Evolutionary conservation across 1,140 invertebrate genomes (phyloP).

Genomic region (Lucilia sericata): DNA sequence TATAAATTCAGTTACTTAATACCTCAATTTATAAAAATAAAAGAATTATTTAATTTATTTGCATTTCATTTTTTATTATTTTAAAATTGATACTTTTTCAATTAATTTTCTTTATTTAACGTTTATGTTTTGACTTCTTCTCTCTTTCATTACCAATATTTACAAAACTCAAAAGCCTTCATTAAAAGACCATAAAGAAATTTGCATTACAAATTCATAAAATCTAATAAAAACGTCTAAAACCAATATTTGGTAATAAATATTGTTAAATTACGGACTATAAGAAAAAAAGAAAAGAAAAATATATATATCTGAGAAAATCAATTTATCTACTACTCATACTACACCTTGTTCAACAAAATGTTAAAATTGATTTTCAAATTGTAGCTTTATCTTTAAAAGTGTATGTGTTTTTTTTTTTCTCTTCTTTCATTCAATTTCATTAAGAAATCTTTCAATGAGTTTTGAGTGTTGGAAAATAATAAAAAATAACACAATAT

Average conservation of each 20-base stretch:
- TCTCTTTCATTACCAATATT: too few species aligned
- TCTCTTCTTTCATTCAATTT: too few species aligned
- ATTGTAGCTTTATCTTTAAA: neutral
- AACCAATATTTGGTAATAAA: neutral
- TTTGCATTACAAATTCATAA: constrained; percentile 2
- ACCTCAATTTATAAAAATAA: too few species aligned
- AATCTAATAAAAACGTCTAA: neutral
- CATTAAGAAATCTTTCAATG: too few species aligned
- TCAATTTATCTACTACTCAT: neutral
- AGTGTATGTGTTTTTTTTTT: neutral
- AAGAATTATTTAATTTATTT: too few species aligned
- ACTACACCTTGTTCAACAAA: neutral
- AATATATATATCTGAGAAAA: neutral
- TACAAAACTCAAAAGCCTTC: neutral
- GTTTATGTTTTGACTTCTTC: too few species aligned
- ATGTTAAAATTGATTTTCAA: neutral
- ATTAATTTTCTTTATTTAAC: too few species aligned
- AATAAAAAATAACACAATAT: too few species aligned
- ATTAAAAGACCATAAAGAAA: neutral
- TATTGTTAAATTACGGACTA: neutral
- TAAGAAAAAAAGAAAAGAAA: neutral
- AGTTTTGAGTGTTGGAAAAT: too few species aligned
- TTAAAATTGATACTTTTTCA: too few species aligned
- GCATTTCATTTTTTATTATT: too few species aligned
- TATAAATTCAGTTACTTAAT: too few species aligned